Evolutionary conservation across 2,113 vertebrate genomes (phyloP), one percentile per base, ranked within the genome.

Genomic region (Alces alces): DNA sequence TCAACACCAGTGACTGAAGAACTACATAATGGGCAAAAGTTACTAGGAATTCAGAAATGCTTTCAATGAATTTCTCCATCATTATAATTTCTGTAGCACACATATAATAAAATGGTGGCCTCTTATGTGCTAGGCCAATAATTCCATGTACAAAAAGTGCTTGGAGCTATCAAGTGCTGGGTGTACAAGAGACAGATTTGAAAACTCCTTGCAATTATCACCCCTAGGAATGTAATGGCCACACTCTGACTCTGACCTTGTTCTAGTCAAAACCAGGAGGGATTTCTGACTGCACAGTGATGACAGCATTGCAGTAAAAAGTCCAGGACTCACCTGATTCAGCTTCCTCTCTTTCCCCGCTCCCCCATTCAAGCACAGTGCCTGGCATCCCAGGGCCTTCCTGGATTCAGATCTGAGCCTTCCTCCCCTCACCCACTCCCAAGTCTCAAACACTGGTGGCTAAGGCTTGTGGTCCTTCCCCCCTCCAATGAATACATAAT

Each of bases 401-500:
- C 36, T 61, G 82, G 45, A 23, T 60, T 64, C 47, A 47, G 80
- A 84, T 25, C 45, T 27, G 25, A 12, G 28, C 25, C 21, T 25
- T 54, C 54, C 6, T 64, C 39, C 39, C 33, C 19, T 91, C 39
- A n/a, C 27, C 55, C 4, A 91, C 7, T 6, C 23, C 60, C 3
- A 54, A 52, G 17, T 73, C 43, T 50, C 70, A 96, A 58, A 89
- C 23, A 52, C 21, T 80, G 30, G 52, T 15, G 14, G 6, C 60
- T 86, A 57, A 86, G 66, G 30, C 54, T 66, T 86, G 52, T 52
- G 66, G 8, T 27, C 61, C 52, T 60, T 0, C 3, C 5, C 45
- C 5, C 70, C 15, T 80, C 93, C 93, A 25, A 0, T 94, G 98
- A 97, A 97, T 89, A 93, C 80, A 66, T 83, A 98, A 86, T 97